Base-by-base conservation (phyloP, 35 echinoderm and acorn worm species). In the Heliocidaris tuberculata region DNA sequence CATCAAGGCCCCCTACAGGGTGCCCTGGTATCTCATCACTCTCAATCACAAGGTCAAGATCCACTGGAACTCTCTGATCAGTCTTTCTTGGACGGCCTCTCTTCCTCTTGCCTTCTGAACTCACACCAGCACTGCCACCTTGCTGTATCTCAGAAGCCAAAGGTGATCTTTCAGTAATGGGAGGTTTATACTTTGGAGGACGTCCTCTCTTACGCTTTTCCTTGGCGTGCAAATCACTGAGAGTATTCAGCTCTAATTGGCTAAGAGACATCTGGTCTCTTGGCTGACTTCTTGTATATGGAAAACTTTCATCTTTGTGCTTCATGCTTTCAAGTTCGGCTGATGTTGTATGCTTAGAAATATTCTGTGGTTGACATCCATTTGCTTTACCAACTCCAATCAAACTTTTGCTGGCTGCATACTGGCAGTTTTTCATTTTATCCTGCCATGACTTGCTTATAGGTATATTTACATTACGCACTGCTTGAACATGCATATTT, bases 131-230 rank as follows among this genome's bases (percentile, higher is more conserved):
- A 89, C 12, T 42, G 85, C 85, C 27, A 48, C 24, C 87, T 48
- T 89, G 31, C 3, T 89, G 87, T 30, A 89, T 47, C 11, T 48
- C 5, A 47, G 31, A 32, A 35, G 31, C 87, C 87, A 47, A 16
- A 13, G 87, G 10, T 89, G 47, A 89, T 42, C 32, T 27, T 17
- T 12, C 12, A 32, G 7, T 48, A n/a, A 12, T 42, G 6, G 87
- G 31, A 31, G 11, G 87, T 30, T 42, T 32, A 12, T 32, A 7
- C 87, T 89, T 89, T 48, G 87, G 87, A 35, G 87, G 87, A 47
- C 87, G 31, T 32, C 87, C 87, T 89, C 87, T 89, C 47, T 89
- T 89, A 10, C 87, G 31, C 29, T 89, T 89, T 9, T 89, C 12
- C 47, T 6, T 9, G 0, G 87, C 6, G 24, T 12, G 15, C 2